These are phyloP conservation scores for Cyclargus thomasi DNA, from an alignment of 1,140 invertebrate species.

Conservation along the genomic window DNA sequence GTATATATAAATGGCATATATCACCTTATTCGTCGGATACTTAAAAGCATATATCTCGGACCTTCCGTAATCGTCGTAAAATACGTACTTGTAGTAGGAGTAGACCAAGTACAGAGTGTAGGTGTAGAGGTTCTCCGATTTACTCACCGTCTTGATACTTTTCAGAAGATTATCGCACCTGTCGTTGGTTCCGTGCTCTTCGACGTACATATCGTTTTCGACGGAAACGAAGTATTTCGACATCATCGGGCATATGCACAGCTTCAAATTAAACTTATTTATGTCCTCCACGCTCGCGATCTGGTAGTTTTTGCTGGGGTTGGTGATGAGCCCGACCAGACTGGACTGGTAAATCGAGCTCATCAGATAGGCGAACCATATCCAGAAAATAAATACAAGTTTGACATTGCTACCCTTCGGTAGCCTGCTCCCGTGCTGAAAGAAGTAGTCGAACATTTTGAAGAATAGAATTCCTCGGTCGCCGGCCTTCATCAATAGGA, in stretches of 20 bases:
- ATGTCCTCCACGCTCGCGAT: constrained; percentile 33
- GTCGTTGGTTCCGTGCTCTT: not conserved
- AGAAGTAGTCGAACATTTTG: constrained; percentile 34
- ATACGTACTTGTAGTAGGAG: constrained; percentile 33
- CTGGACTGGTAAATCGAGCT: constrained; percentile 43
- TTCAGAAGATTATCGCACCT: constrained; percentile 31
- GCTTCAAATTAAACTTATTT: constrained; percentile 28
- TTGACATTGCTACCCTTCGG: constrained; percentile 20
- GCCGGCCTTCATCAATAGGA: constrained; percentile 28
- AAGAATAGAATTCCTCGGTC: constrained; percentile 36
- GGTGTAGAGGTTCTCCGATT: constrained; percentile 30
- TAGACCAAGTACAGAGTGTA: constrained; percentile 33
- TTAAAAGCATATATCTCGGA: constrained; percentile 33
- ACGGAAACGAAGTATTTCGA: constrained; percentile 22
- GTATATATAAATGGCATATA: constrained; percentile 43
- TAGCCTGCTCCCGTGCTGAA: constrained; percentile 31
- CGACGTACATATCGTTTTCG: not conserved
- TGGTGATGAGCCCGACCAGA: constrained; percentile 37
- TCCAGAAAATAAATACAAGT: constrained; percentile 37
- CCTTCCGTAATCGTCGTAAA: constrained; percentile 33
- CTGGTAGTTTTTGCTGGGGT: constrained; percentile 37
- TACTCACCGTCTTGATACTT: constrained; percentile 36
- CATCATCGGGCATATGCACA: constrained; percentile 34
- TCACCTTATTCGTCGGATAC: constrained; percentile 32
- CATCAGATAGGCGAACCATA: constrained; percentile 46